Base-by-base conservation (phyloP, 2,888 invertebrate genomes). In the Diaphora mendica region DNA sequence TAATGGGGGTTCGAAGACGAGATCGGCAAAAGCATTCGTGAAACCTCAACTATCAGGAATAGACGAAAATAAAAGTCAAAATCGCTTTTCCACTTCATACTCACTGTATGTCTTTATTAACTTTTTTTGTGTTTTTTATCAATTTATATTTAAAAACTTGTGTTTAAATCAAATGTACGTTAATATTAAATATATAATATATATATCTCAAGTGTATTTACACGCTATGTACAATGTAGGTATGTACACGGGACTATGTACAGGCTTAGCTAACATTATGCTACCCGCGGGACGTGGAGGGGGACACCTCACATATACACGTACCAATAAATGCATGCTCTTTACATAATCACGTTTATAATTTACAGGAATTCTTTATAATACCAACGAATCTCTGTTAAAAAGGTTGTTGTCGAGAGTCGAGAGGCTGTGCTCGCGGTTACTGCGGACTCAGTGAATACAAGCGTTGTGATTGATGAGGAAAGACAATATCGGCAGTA, bases 31-130 rank as follows among this genome's bases (percentile, higher is more conserved):
- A 55, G 3, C 55, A n/a, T 9, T 55, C 13, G n/a, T 55, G n/a
- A 13, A 13, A 9, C 23, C 13, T n/a, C 23, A 3, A 4, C n/a
- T n/a, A 13, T 26, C 35, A 44, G 44, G 44, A 17, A 15, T 48
- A 7, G 13, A 59, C 23, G 30, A 64, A 87, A 94, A 93, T 92
- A 89, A 95, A 94, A 95, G 83, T 82, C 91, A 87, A 86, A 82
- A 88, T 90, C 87, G 88, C 76, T 89, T 93, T 93, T 94, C 93
- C 91, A 89, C 92, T 93, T 94, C 95, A 94, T 94, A 95, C 95
- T 94, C 91, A 91, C 92, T 92, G 95, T 94, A 95, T 94, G 94
- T 94, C 87, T 94, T 94, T 94, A 93, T 94, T 93, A 85, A 71
- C 88, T 94, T 94, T 94, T 94, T 93, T 90, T 91, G 86, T 88